Conservation (phyloP, 2,113 vertebrate species). For the Apodemus speciosus region DNA sequence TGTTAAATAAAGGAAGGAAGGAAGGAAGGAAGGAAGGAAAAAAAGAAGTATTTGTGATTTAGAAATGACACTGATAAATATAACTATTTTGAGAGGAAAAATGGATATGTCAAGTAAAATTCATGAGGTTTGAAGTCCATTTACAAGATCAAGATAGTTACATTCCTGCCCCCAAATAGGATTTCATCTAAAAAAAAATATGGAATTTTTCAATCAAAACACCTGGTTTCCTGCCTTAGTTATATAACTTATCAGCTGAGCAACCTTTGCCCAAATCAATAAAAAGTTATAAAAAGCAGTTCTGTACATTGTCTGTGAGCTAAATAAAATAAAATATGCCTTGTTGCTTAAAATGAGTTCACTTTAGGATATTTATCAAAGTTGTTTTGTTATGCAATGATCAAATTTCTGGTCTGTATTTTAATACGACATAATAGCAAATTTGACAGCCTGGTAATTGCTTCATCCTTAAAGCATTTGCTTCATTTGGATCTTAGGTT, state of each 20-base stretch:
- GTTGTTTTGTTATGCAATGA: background rate
- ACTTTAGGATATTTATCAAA: background rate
- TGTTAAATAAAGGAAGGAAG: background rate
- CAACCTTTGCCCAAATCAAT: constrained; percentile 45
- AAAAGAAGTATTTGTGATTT: background rate
- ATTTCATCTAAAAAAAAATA: constrained; percentile 53
- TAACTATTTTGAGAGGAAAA: constrained; percentile 41
- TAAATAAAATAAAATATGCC: background rate
- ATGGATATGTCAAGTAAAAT: constrained; percentile 47
- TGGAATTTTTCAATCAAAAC: background rate
- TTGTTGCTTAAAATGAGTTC: background rate
- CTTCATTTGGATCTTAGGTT: background rate
- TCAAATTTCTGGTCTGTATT: background rate
- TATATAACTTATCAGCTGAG: background rate
- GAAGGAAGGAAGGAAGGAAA: background rate
- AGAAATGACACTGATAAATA: constrained; percentile 35
- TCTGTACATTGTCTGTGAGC: constrained; percentile 16
- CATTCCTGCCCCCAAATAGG: background rate
- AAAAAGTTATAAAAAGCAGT: background rate
- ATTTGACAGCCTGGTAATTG: background rate
- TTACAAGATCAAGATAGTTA: constrained; percentile 16
- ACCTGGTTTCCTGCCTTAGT: constrained; percentile 13
- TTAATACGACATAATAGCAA: background rate
- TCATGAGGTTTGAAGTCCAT: constrained; percentile 13
- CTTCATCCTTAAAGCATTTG: constrained; percentile 1